Conservation (phyloP, 2,888 invertebrate genomes). For the Eueremaeus valkanovi region DNA sequence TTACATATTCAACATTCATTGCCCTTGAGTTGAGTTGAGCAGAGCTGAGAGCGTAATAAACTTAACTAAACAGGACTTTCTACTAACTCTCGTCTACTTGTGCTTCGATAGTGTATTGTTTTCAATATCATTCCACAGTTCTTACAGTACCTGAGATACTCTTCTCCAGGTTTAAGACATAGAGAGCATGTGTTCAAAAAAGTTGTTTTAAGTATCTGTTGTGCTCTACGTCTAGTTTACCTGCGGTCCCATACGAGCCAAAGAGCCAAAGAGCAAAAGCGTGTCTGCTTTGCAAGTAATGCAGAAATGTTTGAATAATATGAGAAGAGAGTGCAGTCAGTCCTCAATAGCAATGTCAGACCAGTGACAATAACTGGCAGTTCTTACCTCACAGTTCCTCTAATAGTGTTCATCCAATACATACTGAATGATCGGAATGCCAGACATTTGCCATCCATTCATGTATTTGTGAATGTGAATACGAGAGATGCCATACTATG, state of each 20-base stretch:
- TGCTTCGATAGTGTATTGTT: slow-evolving; percentile 4
- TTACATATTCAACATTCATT: slow-evolving; percentile 27
- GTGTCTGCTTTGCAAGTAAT: background rate
- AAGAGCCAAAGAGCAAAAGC: background rate
- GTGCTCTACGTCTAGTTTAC: background rate
- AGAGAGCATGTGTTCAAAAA: slow-evolving; percentile 23
- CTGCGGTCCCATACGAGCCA: background rate
- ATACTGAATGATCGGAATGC: background rate
- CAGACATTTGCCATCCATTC: background rate
- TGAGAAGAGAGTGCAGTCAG: background rate
- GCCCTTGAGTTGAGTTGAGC: slow-evolving; percentile 23
- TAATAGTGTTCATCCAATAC: background rate
- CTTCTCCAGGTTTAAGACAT: background rate
- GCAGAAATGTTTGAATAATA: background rate
- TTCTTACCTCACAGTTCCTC: background rate
- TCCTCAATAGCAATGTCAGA: background rate
- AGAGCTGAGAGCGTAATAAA: slow-evolving; percentile 28
- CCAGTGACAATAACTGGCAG: background rate
- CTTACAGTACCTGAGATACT: background rate
- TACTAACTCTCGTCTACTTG: background rate
- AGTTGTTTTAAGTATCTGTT: slow-evolving; percentile 18
- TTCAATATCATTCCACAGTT: background rate
- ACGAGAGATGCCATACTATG: background rate
- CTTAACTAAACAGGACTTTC: slow-evolving; percentile 13
- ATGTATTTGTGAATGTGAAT: background rate